Conservation (phyloP, 2,797 vertebrate genomes). For the Leptoclinus maculatus region DNA sequence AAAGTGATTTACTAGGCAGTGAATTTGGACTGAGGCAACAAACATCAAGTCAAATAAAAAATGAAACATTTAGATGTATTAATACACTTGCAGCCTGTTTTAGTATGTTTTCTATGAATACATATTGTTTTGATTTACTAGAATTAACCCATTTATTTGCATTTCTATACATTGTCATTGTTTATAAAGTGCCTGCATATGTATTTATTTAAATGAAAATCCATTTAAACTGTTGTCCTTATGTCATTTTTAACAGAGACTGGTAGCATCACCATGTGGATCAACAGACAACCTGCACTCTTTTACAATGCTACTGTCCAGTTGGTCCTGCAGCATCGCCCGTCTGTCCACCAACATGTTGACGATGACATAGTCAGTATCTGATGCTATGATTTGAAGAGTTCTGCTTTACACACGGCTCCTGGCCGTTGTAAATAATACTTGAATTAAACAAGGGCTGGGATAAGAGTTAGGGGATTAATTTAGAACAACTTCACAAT, state of each 20-base stretch:
- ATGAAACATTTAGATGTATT: not conserved
- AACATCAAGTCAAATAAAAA: not conserved
- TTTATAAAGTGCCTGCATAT: not conserved
- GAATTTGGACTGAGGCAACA: not conserved
- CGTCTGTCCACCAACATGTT: not conserved
- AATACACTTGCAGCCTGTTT: not conserved
- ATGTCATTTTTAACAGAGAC: not conserved
- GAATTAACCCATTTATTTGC: not conserved
- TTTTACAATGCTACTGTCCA: not conserved
- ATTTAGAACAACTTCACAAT: not conserved
- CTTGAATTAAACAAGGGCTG: not conserved
- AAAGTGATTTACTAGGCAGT: slow-evolving; percentile 3
- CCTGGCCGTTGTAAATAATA: not conserved
- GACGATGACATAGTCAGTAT: not conserved
- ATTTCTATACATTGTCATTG: not conserved
- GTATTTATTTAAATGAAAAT: slow-evolving; percentile 18
- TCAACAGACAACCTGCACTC: slow-evolving; percentile 29
- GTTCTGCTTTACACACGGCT: not conserved
- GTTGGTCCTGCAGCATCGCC: not conserved
- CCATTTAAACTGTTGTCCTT: not conserved
- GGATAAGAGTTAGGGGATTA: not conserved
- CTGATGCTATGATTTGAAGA: not conserved
- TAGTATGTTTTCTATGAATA: not conserved
- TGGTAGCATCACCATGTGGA: slow-evolving; percentile 46
- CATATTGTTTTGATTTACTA: not conserved